A percentile compares a stretch with the other conserved stretches of the same genome.
These are phyloP conservation scores for Rhingia rostrata DNA, from an alignment of 2,888 invertebrate species.

Conservation along the genomic window DNA sequence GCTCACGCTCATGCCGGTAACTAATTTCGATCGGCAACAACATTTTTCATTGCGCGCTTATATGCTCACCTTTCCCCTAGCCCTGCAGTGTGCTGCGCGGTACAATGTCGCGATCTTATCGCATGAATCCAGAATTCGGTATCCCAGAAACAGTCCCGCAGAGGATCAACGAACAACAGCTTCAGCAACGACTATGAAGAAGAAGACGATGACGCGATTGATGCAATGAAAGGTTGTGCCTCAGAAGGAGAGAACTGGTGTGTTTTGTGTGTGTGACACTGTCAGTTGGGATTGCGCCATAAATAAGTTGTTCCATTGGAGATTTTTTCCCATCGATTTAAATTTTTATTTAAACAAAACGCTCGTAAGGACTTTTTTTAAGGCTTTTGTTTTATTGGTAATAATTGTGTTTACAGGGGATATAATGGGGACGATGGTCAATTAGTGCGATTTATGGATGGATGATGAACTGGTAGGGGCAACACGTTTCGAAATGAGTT, in stretches of 20 bases:
- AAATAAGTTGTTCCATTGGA: conserved; percentile 45
- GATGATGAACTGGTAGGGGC: not conserved
- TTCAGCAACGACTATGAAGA: not conserved
- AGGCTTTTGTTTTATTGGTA: conserved; percentile 33
- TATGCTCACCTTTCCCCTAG: conserved; percentile 38
- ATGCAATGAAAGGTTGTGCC: conserved; percentile 32
- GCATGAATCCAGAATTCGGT: conserved; percentile 46
- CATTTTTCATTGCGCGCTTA: conserved; percentile 56
- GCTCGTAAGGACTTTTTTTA: not conserved
- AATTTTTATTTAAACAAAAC: conserved; percentile 1
- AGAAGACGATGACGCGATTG: conserved; percentile 34
- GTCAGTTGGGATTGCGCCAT: conserved; percentile 56
- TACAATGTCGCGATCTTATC: conserved; percentile 57
- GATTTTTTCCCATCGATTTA: conserved; percentile 32
- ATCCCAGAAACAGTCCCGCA: conserved; percentile 38
- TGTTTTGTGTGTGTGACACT: conserved; percentile 37
- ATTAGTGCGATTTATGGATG: not conserved
- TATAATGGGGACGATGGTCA: not conserved
- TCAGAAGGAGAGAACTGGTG: not conserved
- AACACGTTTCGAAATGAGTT: not conserved
- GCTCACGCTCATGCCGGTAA: conserved; percentile 50
- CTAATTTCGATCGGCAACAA: conserved; percentile 70
- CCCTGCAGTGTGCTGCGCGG: not conserved
- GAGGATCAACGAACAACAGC: conserved; percentile 10
- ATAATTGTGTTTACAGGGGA: conserved; percentile 15